These are phyloP conservation scores for Drosophila putrida DNA, from an alignment of 2,888 invertebrate genomes.

Conservation along the genomic window DNA sequence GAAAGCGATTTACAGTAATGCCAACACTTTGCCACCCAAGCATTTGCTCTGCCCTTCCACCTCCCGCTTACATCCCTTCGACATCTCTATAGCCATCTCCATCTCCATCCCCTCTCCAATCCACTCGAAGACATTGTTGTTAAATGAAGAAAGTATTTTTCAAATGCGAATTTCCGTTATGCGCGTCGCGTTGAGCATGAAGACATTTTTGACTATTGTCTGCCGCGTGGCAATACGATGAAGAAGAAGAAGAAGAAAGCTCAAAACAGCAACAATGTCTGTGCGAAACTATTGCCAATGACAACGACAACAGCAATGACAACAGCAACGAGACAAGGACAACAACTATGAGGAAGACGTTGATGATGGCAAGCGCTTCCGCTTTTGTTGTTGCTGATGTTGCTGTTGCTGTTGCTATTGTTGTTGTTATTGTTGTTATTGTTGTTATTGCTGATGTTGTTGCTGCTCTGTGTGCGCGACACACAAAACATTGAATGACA, in stretches of 20 bases:
- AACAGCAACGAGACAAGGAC: conserved; percentile 15
- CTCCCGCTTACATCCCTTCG: background rate
- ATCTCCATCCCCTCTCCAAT: conserved; percentile 11
- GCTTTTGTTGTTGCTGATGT: conserved; percentile 49
- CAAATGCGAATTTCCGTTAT: conserved; percentile 82
- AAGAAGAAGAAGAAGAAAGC: conserved; percentile 59
- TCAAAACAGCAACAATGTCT: conserved; percentile 74
- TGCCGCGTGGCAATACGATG: conserved; percentile 53
- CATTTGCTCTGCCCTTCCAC: conserved; percentile 20
- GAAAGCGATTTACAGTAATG: conserved; percentile 82
- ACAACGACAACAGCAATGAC: conserved; percentile 49
- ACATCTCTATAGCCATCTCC: too few relatives aligned
- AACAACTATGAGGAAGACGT: conserved; percentile 59
- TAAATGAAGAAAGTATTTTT: conserved; percentile 82
- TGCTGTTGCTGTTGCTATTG: conserved; percentile 19
- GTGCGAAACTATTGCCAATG: conserved; percentile 76
- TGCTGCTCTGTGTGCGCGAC: conserved; percentile 58
- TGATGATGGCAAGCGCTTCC: conserved; percentile 79
- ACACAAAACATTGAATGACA: conserved; percentile 82
- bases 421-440: conserved; percentile 26
- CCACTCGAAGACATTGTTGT: conserved; percentile 73
- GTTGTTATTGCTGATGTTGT: conserved; percentile 6
- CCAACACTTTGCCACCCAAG: conserved; percentile 76
- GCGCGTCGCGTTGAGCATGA: conserved; percentile 77
- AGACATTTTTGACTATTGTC: conserved; percentile 79